Evolutionary conservation across 2,888 invertebrate genomes (phyloP).

Genomic region (Lasioglossum oenotherae): DNA sequence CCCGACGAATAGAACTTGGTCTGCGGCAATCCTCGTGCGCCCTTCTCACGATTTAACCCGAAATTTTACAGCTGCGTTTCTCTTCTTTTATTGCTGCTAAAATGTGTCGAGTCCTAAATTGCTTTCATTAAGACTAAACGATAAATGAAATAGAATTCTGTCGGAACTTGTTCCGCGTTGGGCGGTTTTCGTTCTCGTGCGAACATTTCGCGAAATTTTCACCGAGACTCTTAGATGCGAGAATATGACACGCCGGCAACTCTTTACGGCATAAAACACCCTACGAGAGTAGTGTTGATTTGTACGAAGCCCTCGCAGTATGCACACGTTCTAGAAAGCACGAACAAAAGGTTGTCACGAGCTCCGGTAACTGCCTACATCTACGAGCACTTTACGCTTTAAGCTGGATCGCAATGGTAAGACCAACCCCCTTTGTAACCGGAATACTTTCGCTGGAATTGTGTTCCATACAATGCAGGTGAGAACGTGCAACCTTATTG

Average conservation of each 20-base stretch:
- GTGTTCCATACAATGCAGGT: neutral
- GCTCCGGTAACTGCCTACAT: constrained; percentile 43
- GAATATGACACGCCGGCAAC: neutral
- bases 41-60: neutral
- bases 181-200: neutral
- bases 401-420: neutral
- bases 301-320: constrained; percentile 36
- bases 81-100: neutral
- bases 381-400: constrained; percentile 38
- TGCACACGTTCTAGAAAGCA: constrained; percentile 56
- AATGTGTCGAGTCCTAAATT: neutral
- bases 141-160: neutral
- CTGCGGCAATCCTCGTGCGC: neutral
- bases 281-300: constrained; percentile 42
- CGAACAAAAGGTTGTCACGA: constrained; percentile 49
- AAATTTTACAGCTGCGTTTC: neutral
- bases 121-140: neutral
- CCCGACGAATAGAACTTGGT: neutral
- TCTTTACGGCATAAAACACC: neutral
- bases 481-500: neutral
- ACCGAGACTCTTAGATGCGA: neutral
- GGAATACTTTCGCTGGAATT: neutral
- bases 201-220: neutral
- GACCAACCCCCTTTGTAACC: constrained; percentile 34
- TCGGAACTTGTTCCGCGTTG: no score